Base-by-base conservation (phyloP, 1,140 invertebrate genomes). In the Antheraea mylitta region DNA sequence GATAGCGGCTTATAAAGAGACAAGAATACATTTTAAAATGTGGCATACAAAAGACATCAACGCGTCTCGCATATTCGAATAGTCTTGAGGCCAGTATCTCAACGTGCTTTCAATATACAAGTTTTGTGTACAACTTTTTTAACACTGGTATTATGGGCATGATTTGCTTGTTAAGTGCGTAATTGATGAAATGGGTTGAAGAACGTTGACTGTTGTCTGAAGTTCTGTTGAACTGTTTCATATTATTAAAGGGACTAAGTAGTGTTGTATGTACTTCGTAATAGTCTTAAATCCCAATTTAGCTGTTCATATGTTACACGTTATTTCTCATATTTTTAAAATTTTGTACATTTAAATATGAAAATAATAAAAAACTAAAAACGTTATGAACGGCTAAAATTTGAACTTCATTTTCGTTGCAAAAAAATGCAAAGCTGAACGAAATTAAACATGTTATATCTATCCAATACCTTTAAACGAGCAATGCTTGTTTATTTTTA, bases 1-100 rank as follows among this genome's bases (percentile, higher is more conserved):
- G 68, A 75, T 78, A 74, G 69, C 61, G 61, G 61, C 37, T 37
- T 63, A 69, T 73, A 69, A 78, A 78, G 75, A 77, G 77, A 74
- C 73, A 74, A 75, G 70, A 72, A 70, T 75, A 68, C 66, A 48
- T 61, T 73, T 72, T 79, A 73, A 79, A 74, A 77, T 1, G 75
- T 68, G 72, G 66, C 74, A 75, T 87, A 90, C 75, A 87, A 87
- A 88, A 90, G 86, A 90, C 81, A 86, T 89, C 84, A 87, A 90
- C 88, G 88, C 76, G 82, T 73, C 64, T 64, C 68, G 71, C 71
- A 68, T 58, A 64, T 42, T 53, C 63, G 38, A 64, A 13, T 16
- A 36, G 19, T 30, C 22, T n/a, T 37, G 61, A 10, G 64, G 11
- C 19, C 37, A 38, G 18, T 48, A 45, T 45, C 64, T 48, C 65